Evolutionary conservation across 1,140 invertebrate genomes (phyloP).

Genomic region (Achroia grisella): DNA sequence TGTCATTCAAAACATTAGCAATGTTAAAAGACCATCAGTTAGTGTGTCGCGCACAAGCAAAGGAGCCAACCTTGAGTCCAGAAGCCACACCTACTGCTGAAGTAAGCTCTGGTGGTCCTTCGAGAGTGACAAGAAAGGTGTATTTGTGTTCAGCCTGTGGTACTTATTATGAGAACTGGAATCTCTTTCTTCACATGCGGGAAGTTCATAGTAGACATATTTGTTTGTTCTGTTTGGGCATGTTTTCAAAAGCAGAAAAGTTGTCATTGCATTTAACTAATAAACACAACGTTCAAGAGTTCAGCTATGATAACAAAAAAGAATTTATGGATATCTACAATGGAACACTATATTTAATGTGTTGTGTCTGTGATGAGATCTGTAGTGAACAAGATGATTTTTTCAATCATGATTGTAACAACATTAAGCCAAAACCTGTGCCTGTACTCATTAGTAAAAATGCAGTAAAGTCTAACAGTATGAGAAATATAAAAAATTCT

Average conservation of each 20-base stretch:
- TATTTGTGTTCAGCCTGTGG: slow-evolving; percentile 85
- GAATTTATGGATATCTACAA: slow-evolving; percentile 78
- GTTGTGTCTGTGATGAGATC: slow-evolving; percentile 84
- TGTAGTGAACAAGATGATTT: slow-evolving; percentile 83
- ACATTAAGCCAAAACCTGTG: slow-evolving; percentile 62
- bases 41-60: slow-evolving; percentile 70
- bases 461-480: slow-evolving; percentile 43
- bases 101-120: slow-evolving; percentile 61
- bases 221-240: slow-evolving; percentile 85
- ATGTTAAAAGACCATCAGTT: slow-evolving; percentile 77
- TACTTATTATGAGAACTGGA: slow-evolving; percentile 88
- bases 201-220: slow-evolving; percentile 85
- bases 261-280: slow-evolving; percentile 82
- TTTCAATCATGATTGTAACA: slow-evolving; percentile 80
- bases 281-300: slow-evolving; percentile 83
- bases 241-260: slow-evolving; percentile 85
- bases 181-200: slow-evolving; percentile 86
- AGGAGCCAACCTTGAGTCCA: slow-evolving; percentile 47
- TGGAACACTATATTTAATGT: slow-evolving; percentile 82
- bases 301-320: slow-evolving; percentile 76
- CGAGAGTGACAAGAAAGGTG: slow-evolving; percentile 81
- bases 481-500: slow-evolving; percentile 37
- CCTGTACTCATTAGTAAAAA: slow-evolving; percentile 63
- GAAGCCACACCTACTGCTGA: slow-evolving; percentile 47
- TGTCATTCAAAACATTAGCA: slow-evolving; percentile 75